These are phyloP conservation scores for Anodontia alba DNA, from an alignment of 2,888 invertebrate species.

Conservation along the genomic window DNA sequence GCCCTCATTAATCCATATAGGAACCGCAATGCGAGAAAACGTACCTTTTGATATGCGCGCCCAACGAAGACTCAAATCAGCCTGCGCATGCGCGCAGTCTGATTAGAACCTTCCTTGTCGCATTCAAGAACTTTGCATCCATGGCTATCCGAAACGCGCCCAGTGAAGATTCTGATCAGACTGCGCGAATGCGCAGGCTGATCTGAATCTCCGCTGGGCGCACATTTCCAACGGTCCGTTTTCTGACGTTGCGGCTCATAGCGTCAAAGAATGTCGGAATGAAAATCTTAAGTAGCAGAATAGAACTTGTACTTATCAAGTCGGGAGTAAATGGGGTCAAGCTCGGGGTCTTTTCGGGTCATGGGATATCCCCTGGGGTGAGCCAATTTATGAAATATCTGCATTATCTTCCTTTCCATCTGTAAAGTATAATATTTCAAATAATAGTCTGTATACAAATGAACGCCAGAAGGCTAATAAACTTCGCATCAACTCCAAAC, in stretches of 20 bases:
- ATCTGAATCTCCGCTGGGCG: no score
- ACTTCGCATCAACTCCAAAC: neutral
- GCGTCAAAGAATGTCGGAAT: constrained; percentile 11
- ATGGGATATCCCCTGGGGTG: neutral
- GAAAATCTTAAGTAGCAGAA: constrained; percentile 4
- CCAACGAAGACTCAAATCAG: no score
- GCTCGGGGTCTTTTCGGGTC: constrained; percentile 12
- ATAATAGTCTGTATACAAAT: neutral
- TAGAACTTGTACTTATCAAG: neutral
- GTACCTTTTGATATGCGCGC: no score
- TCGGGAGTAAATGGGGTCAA: constrained; percentile 10
- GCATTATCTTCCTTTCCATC: neutral
- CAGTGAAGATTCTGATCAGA: no score
- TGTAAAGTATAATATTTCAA: constrained; percentile 12
- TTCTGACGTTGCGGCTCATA: neutral
- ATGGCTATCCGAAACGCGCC: no score
- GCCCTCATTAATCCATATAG: neutral
- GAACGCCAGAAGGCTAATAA: neutral
- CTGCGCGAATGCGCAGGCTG: no score
- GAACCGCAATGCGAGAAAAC: no score
- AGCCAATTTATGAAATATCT: constrained; percentile 9
- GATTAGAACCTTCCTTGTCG: no score
- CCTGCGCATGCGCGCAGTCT: no score
- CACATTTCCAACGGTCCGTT: no score
- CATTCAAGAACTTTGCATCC: no score